Conservation (phyloP, 2,888 invertebrate genomes). For the Ganaspis brasiliensis region DNA sequence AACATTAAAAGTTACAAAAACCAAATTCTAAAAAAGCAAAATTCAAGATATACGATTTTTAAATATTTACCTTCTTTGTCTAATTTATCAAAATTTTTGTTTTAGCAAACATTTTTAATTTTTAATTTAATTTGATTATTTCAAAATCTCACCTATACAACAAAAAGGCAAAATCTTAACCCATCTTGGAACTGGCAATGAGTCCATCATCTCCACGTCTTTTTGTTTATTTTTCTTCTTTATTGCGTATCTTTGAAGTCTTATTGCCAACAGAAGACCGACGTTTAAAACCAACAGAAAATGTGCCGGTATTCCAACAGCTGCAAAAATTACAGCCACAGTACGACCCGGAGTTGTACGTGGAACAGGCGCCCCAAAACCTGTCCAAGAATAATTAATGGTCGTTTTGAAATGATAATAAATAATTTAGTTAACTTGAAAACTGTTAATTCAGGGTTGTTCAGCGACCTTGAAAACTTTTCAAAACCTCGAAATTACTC, state of each 20-base stretch:
- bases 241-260: slow-evolving; percentile 80
- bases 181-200: slow-evolving; percentile 72
- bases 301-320: slow-evolving; percentile 86
- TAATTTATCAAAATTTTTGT: too few relatives aligned
- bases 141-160: slow-evolving; percentile 68
- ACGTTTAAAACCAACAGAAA: slow-evolving; percentile 84
- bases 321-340: slow-evolving; percentile 85
- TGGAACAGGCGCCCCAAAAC: slow-evolving; percentile 88
- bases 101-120: background rate
- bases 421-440: too few relatives aligned
- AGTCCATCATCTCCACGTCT: slow-evolving; percentile 61
- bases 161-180: slow-evolving; percentile 73
- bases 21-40: too few relatives aligned
- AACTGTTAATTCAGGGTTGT: too few relatives aligned
- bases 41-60: too few relatives aligned
- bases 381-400: slow-evolving; percentile 75
- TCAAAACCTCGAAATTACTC: too few relatives aligned
- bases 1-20: too few relatives aligned
- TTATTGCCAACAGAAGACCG: slow-evolving; percentile 81
- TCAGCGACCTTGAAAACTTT: too few relatives aligned
- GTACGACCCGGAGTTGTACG: slow-evolving; percentile 85
- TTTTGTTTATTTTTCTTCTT: slow-evolving; percentile 66
- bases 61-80: too few relatives aligned
- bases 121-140: background rate
- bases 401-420: background rate